Conservation (phyloP, 1,140 invertebrate species). For the Tetragonula clypearis region DNA sequence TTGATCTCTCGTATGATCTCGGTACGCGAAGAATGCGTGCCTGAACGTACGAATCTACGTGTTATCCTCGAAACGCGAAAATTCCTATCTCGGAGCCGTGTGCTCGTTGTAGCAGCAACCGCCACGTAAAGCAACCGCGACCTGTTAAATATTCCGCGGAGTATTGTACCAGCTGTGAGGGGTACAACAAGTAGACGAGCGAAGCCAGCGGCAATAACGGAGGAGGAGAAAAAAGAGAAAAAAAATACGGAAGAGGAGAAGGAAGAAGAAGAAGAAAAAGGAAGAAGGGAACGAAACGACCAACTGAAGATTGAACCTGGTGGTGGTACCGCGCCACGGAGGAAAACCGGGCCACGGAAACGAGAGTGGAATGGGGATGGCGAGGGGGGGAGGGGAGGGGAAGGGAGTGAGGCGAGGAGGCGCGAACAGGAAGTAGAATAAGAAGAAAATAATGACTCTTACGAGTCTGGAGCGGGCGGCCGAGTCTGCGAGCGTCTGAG, state of each 20-base stretch:
- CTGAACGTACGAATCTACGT: too few species aligned
- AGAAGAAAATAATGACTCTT: conserved; percentile 82
- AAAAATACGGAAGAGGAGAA: background rate
- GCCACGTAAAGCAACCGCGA: conserved; percentile 53
- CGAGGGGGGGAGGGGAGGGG: too few species aligned
- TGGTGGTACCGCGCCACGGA: background rate
- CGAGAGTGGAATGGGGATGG: background rate
- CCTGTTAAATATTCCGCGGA: conserved; percentile 71
- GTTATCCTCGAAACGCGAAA: too few species aligned
- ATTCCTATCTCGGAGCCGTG: too few species aligned
- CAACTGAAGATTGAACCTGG: background rate
- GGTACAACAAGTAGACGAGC: conserved; percentile 38
- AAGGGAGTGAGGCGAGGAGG: conserved; percentile 28
- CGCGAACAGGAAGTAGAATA: conserved; percentile 70
- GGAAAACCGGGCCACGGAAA: conserved; percentile 38
- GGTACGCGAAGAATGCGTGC: too few species aligned
- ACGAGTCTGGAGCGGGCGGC: conserved; percentile 72
- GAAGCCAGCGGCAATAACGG: background rate
- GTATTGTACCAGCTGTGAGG: conserved; percentile 34
- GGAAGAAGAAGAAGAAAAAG: background rate
- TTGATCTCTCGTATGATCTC: too few species aligned
- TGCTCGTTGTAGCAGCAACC: conserved; percentile 39
- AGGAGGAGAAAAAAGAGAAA: background rate
- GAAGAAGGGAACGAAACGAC: conserved; percentile 20
- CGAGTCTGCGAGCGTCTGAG: conserved; percentile 56